Conservation (phyloP, 2,113 vertebrate species). For the Colaptes auratus region DNA sequence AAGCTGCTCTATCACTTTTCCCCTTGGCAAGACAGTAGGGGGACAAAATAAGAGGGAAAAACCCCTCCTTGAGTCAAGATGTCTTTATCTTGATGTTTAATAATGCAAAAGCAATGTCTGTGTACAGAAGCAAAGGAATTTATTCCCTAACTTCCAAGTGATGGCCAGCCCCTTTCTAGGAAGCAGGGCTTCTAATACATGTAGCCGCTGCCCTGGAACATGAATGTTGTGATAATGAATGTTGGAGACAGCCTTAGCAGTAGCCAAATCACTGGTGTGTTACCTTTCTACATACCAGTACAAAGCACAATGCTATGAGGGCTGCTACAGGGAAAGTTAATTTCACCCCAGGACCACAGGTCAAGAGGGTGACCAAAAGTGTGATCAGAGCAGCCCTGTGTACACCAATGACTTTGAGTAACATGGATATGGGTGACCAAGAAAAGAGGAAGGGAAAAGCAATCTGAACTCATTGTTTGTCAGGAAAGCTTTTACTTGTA, state of each 20-base stretch:
- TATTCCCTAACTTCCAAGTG: background rate
- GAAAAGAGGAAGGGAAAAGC: background rate
- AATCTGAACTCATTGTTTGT: background rate
- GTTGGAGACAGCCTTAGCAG: background rate
- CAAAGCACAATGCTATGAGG: no score
- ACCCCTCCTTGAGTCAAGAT: background rate
- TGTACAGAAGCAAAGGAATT: background rate
- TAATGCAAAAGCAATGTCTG: no score
- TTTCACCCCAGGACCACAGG: background rate
- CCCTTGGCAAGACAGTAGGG: background rate
- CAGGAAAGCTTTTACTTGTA: background rate
- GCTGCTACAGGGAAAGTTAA: background rate
- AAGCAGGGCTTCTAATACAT: no score
- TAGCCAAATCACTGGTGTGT: background rate
- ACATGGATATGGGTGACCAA: background rate
- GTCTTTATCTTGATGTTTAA: no score
- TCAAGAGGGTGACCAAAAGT: background rate
- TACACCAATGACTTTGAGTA: background rate
- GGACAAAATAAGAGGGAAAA: background rate
- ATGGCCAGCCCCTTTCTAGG: background rate
- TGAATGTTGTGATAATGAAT: background rate
- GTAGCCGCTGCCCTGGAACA: background rate
- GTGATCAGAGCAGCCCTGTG: fast-evolving
- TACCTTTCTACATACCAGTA: background rate
- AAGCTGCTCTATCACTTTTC: background rate